phyloP scores from a whole-genome alignment of 2,113 vertebrate species.

The Hippotragus niger region DNA sequence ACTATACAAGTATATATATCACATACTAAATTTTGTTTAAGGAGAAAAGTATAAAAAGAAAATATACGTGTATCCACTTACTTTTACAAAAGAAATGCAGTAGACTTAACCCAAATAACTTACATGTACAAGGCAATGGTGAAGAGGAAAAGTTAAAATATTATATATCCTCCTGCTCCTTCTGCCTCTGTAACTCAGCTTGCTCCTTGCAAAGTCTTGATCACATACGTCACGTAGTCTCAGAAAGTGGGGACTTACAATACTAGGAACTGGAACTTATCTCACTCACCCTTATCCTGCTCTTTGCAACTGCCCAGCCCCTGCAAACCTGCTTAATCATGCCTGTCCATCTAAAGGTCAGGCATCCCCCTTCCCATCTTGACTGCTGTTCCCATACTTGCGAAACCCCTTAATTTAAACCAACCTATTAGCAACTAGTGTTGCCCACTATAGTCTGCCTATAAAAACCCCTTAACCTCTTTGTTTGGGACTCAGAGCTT shows the following conservation, averaged over 20 bases:
- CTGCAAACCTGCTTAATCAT: not conserved
- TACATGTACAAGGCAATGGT: not conserved
- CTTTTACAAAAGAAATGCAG: not conserved
- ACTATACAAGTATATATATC: not conserved
- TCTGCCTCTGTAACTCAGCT: not conserved
- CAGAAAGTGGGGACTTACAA: not conserved
- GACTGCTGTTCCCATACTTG: not conserved
- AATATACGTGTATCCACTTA: not conserved
- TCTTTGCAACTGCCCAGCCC: not conserved
- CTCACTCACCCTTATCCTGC: not conserved
- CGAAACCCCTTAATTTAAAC: not conserved
- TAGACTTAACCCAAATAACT: not conserved
- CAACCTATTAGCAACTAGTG: not conserved
- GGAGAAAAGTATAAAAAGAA: not conserved
- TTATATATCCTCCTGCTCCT: not conserved
- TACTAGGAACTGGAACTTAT: not conserved
- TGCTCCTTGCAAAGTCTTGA: not conserved
- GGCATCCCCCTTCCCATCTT: not conserved
- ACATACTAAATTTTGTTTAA: not conserved
- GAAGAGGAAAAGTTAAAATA: not conserved
- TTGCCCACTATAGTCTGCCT: not conserved
- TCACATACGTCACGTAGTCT: fast-evolving
- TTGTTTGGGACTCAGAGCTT: not conserved
- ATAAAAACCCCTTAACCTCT: not conserved
- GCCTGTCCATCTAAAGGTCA: not conserved